Conservation (phyloP, 2,113 vertebrate species). For the Anseranas semipalmata region DNA sequence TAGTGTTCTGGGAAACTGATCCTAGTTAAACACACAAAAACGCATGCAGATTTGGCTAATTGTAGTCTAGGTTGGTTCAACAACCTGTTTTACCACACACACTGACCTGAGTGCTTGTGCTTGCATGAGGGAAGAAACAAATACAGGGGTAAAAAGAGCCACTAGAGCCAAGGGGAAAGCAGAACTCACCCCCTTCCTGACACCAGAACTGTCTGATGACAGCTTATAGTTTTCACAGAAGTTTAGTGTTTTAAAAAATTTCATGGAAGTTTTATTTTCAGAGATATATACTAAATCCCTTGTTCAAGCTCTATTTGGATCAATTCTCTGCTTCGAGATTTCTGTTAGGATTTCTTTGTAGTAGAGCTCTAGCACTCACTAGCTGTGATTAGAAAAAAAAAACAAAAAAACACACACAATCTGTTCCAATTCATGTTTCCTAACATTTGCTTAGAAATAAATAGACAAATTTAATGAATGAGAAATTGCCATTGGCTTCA, state of each 20-base stretch:
- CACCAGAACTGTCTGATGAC: not conserved
- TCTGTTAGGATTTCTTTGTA: not conserved
- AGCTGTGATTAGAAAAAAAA: not conserved
- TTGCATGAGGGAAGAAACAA: not conserved
- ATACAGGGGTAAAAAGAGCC: not conserved
- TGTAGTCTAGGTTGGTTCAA: not conserved
- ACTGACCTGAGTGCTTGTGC: fast-evolving
- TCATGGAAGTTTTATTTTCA: not conserved
- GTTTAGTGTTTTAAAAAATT: not conserved
- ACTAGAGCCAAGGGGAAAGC: not conserved
- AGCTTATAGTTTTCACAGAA: not conserved
- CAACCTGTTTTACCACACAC: not conserved
- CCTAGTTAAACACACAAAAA: not conserved
- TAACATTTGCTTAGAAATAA: not conserved
- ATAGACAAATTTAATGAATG: not conserved
- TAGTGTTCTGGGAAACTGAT: not conserved
- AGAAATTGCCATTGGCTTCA: not conserved
- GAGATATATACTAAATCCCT: not conserved
- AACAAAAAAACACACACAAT: not conserved
- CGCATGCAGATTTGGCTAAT: not conserved
- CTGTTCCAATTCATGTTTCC: not conserved
- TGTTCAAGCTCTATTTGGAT: not conserved
- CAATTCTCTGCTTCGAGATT: not conserved
- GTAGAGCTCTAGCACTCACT: not conserved
- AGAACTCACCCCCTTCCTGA: not conserved